Evolutionary conservation across 2,797 vertebrate genomes (phyloP), one percentile per base, ranked within the genome.

Genomic region (Cynodonichthys magdalenae): DNA sequence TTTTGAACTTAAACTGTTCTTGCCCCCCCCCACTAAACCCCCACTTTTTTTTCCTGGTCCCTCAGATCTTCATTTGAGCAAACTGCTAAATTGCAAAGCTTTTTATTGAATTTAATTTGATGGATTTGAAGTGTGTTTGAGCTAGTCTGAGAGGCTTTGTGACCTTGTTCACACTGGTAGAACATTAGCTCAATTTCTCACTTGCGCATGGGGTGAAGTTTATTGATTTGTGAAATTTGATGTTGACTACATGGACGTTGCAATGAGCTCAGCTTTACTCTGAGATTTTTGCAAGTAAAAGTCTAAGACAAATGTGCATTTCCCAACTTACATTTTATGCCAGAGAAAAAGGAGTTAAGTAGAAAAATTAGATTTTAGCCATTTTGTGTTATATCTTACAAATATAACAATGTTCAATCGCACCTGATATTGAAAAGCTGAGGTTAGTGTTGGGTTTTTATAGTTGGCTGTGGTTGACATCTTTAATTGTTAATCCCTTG

Each of bases 1-100:
- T 70, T 82, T 79, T 85, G 82, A 87, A 87, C 90, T 92, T 91
- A 86, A 89, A 87, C 88, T 83, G 78, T 42, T 67, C 76, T 85
- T 86, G 81, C 63, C 79, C 76, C 46, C 42, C 46, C n/a, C n/a
- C n/a, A n/a, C n/a, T n/a, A n/a, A n/a, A 24, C 24, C 24, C 24
- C 24, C 24, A n/a, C n/a, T 19, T 47, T 53, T 61, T 57, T 64
- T 65, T 53, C 63, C 24, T 17, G 48, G 2, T 75, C 65, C 29
- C 56, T 71, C 70, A 71, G 56, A 76, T 74, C 59, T 63, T 79
- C 80, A 48, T 82, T 74, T 77, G 77, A 74, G 66, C 78, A 80
- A 34, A 48, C 44, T 0, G 75, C 63, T 78, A 74, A 86, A 82
- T 56, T 78, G 69, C 61, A 49, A 34, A 54, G 48, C 14, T 46